These are phyloP conservation scores for Drosophila albomicans DNA, from an alignment of 1,140 invertebrate genomes.

Conservation along the genomic window DNA sequence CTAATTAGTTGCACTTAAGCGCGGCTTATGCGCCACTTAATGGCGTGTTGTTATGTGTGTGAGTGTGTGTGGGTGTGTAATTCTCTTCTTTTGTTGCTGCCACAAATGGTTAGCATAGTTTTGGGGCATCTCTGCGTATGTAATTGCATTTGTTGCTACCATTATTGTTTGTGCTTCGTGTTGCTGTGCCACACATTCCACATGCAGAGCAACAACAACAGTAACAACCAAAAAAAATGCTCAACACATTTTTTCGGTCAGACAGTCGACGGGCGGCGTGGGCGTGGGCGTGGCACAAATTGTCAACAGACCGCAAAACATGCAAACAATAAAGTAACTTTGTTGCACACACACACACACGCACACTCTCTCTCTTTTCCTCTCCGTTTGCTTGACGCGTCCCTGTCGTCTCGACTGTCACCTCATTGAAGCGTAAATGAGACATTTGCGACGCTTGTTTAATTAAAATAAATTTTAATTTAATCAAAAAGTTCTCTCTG, in stretches of 20 bases:
- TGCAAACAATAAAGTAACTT: slow-evolving; percentile 66
- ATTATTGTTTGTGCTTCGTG: slow-evolving; percentile 54
- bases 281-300: slow-evolving; percentile 42
- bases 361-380: neutral
- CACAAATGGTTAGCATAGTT: slow-evolving; percentile 55
- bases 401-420: slow-evolving; percentile 54
- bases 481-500: slow-evolving; percentile 72
- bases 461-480: slow-evolving; percentile 84
- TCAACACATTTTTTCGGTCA: slow-evolving; percentile 47
- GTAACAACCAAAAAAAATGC: slow-evolving; percentile 38
- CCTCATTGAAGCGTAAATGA: slow-evolving; percentile 80
- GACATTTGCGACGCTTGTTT: slow-evolving; percentile 82
- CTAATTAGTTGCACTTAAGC: slow-evolving; percentile 78
- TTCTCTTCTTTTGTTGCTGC: slow-evolving; percentile 25
- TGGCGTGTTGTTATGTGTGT: slow-evolving; percentile 10
- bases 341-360: slow-evolving; percentile 22
- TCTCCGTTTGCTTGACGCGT: neutral
- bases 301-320: slow-evolving; percentile 74
- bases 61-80: neutral
- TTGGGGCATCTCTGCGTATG: slow-evolving; percentile 34
- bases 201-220: slow-evolving; percentile 4
- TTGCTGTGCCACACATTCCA: slow-evolving; percentile 33
- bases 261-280: neutral
- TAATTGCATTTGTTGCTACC: slow-evolving; percentile 62
- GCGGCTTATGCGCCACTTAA: slow-evolving; percentile 62